phyloP scores from a whole-genome alignment of 2,797 vertebrate genomes.

The Yasuhikotakia modesta region DNA sequence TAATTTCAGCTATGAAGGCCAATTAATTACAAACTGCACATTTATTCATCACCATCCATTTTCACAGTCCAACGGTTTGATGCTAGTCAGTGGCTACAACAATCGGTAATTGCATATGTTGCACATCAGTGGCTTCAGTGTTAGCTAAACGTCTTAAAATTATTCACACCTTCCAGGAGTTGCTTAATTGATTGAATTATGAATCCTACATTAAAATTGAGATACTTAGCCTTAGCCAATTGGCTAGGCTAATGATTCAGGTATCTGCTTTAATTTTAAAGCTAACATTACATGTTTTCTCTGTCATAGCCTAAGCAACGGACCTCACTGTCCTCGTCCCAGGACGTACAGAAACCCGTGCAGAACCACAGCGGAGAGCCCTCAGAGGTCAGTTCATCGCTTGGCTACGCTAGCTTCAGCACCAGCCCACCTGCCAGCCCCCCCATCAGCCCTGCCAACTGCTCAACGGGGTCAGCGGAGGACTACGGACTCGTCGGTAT shows the following conservation, averaged over 20 bases:
- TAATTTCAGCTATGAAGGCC: no score
- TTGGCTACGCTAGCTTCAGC: conserved; percentile 88
- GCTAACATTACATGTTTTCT: conserved; percentile 26
- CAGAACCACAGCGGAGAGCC: conserved; percentile 89
- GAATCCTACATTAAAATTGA: not conserved
- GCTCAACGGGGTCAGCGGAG: conserved; percentile 85
- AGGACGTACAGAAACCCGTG: conserved; percentile 88
- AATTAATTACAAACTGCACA: not conserved
- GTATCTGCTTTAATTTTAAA: not conserved
- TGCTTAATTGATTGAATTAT: not conserved
- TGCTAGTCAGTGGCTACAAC: not conserved
- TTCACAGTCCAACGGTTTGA: conserved; percentile 14
- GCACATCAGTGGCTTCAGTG: not conserved
- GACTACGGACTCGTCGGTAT: conserved; percentile 83
- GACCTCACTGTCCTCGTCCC: conserved; percentile 90
- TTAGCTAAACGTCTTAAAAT: not conserved
- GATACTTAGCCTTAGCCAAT: no score
- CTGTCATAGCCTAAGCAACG: conserved; percentile 89
- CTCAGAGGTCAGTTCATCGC: conserved; percentile 90
- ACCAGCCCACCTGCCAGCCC: conserved; percentile 86
- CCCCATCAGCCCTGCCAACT: conserved; percentile 85
- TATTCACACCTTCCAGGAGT: not conserved
- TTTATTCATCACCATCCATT: not conserved
- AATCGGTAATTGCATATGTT: conserved; percentile 1
- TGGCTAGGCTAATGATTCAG: not conserved